phyloP scores from a whole-genome alignment of 1,140 invertebrate genomes.

The Macrotrachela quadricornifera region DNA sequence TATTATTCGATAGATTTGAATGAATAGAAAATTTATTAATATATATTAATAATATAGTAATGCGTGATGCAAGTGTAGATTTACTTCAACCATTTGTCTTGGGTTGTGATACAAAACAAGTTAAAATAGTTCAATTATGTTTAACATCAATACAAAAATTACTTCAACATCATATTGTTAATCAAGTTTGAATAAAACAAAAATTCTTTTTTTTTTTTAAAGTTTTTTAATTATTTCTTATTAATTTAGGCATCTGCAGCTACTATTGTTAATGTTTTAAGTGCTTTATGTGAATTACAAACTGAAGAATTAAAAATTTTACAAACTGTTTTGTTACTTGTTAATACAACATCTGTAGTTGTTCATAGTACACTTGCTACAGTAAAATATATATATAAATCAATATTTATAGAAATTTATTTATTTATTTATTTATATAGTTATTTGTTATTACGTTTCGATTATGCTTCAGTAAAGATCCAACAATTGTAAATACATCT shows the following conservation, averaged over 20 bases:
- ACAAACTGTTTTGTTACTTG: constrained; percentile 73
- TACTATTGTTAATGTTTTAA: too few species aligned
- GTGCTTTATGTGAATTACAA: too few species aligned
- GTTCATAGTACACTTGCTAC: constrained; percentile 74
- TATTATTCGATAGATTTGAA: not conserved
- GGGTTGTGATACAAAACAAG: constrained; percentile 89
- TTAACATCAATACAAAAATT: constrained; percentile 55
- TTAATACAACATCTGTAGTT: constrained; percentile 77
- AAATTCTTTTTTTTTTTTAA: too few species aligned
- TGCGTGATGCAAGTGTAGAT: constrained; percentile 37
- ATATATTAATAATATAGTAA: constrained; percentile 18
- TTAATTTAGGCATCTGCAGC: too few species aligned
- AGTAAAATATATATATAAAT: constrained; percentile 36
- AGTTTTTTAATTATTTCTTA: too few species aligned
- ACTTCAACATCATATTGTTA: constrained; percentile 37
- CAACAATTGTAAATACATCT: constrained; percentile 79
- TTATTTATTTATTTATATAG: too few species aligned
- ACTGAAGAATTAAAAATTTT: constrained; percentile 77
- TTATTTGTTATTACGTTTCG: too few species aligned
- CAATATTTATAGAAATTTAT: too few species aligned
- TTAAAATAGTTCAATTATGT: constrained; percentile 80
- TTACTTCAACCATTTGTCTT: constrained; percentile 87
- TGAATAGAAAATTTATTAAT: not conserved
- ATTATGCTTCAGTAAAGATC: constrained; percentile 41
- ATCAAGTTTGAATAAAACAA: constrained; percentile 31